Base-by-base conservation (phyloP, 2,113 vertebrate species). In the Sisor rabdophorus region DNA sequence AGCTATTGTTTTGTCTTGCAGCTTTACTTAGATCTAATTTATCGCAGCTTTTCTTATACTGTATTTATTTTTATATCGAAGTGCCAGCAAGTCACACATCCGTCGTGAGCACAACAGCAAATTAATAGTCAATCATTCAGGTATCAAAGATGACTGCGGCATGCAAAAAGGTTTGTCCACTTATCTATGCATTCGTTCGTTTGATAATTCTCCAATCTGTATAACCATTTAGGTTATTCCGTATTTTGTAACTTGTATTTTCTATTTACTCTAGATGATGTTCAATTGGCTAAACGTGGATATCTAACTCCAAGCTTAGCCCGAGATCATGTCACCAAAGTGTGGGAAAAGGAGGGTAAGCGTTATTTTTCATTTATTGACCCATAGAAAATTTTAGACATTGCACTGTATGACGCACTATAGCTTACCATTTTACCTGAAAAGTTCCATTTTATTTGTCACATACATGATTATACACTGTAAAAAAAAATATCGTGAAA, bases 81-180 rank as follows among this genome's bases (percentile, higher is more conserved):
- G 96, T 73, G 84, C 89, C 0, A 89, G 91, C 47, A 91, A 88
- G 55, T 91, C 92, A 0, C 22, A 87, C 1, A 80, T 99, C 36
- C 89, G 97, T 1, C 94, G 92, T 77, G 97, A 98, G 74, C 95
- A 98, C 81, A 98, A 98, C 88, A 94, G 93, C 83, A 99, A 98
- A 63, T 87, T 99, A 81, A 98, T 93, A 1, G 72, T 98, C 52
- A 93, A 90, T 17, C 0, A 89, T 93, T n/a, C 89, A 91, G 0
- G 50, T 86, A 0, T 61, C 86, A 58, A 82, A 74, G 1, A 60
- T 77, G 68, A 88, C 1, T 44, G 12, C 11, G 4, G 2, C 28
- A 3, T 0, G 0, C 73, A 53, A 84, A 36, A 48, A 90, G 24
- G 76, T 80, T 36, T 80, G 81, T 64, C 28, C 26, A 6, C 40